Evolutionary conservation across 2,797 vertebrate genomes (phyloP).

Genomic region (Alca torda): DNA sequence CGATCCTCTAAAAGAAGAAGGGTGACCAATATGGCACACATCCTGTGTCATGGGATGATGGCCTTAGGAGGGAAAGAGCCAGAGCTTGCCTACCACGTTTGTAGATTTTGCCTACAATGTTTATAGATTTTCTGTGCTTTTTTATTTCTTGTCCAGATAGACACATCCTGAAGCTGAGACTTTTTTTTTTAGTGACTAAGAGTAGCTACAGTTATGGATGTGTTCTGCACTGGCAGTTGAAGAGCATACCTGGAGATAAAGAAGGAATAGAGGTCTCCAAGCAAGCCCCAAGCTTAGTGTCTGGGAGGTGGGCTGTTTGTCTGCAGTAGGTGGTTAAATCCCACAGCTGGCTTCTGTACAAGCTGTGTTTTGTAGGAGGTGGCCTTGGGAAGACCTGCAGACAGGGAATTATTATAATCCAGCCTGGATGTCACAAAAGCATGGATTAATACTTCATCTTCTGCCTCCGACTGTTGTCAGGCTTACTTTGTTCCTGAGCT

Average conservation of each 20-base stretch:
- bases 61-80: background rate
- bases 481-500: constrained; percentile 31
- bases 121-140: background rate
- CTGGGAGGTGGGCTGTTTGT: background rate
- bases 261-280: background rate
- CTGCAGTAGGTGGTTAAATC: background rate
- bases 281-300: background rate
- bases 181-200: background rate
- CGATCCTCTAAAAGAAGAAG: background rate
- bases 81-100: background rate
- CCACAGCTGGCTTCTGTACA: background rate
- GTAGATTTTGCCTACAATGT: background rate
- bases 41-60: background rate
- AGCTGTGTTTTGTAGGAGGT: background rate
- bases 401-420: constrained; percentile 48
- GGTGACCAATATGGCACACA: rapidly evolving
- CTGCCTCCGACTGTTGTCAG: constrained; percentile 16
- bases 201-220: background rate
- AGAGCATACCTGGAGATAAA: background rate
- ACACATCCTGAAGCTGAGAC: background rate
- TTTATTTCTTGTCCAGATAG: background rate
- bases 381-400: constrained; percentile 18
- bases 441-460: constrained; percentile 63
- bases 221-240: background rate
- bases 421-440: constrained; percentile 8